Conservation (phyloP, 2,797 vertebrate species). For the Pteronotus mesoamericanus region DNA sequence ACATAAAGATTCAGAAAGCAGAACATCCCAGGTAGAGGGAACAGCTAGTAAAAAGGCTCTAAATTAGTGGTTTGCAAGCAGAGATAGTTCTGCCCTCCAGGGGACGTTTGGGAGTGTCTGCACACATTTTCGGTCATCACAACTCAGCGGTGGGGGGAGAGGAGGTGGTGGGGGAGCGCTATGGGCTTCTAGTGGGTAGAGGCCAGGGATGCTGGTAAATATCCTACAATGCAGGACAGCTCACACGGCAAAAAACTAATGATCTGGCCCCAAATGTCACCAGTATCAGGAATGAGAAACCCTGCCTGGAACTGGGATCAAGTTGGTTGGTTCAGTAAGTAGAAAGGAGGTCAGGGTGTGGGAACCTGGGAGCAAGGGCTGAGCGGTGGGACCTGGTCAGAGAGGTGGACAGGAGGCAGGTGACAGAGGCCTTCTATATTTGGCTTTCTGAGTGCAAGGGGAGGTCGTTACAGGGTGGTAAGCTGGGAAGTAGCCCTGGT, state of each 20-base stretch:
- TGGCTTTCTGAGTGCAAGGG: background rate
- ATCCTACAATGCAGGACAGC: background rate
- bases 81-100: too few relatives aligned
- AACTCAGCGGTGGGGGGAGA: background rate
- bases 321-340: background rate
- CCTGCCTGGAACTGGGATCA: background rate
- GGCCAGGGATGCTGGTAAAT: background rate
- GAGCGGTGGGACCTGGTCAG: background rate
- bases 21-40: too few relatives aligned
- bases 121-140: background rate
- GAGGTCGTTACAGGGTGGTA: background rate
- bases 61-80: too few relatives aligned
- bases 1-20: background rate
- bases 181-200: background rate
- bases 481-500: background rate
- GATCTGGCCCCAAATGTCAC: background rate
- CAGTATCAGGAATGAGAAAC: background rate
- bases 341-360: background rate
- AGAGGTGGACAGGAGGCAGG: background rate
- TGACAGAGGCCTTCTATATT: background rate
- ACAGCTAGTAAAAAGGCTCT: too few relatives aligned
- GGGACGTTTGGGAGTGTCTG: too few relatives aligned
- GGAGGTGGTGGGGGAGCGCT: background rate
- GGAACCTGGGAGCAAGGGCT: background rate
- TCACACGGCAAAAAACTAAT: background rate